phyloP scores from a whole-genome alignment of 53 echinoderm and acorn worm genomes.

The Temnopleurus reevesii region DNA sequence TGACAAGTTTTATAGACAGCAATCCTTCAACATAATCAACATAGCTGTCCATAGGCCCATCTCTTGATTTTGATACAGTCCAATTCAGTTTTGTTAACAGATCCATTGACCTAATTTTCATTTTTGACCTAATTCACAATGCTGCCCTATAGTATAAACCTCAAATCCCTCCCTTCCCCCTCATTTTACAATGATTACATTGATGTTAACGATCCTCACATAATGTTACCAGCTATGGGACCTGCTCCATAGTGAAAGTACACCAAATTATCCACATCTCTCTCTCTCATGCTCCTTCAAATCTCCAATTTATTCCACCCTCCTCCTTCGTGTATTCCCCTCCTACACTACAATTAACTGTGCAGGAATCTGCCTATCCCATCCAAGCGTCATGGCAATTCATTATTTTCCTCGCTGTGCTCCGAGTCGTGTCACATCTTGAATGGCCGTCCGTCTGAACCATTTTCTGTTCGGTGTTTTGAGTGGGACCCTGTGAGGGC shows the following conservation, averaged over 20 bases:
- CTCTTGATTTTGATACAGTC: no score
- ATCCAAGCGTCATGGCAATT: neutral
- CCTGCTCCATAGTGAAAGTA: neutral
- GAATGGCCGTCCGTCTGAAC: conserved; percentile 11
- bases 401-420: conserved; percentile 14
- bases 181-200: neutral
- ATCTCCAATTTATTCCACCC: neutral
- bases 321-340: conserved; percentile 17
- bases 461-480: neutral
- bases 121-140: neutral
- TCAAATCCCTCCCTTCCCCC: neutral
- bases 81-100: no score
- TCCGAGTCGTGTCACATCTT: neutral
- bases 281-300: conserved; percentile 9
- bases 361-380: neutral
- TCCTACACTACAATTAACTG: neutral
- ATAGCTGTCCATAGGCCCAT: no score
- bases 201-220: neutral
- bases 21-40: no score
- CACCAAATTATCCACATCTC: neutral
- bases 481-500: neutral
- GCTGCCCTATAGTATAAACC: neutral
- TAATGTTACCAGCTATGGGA: conserved; percentile 14
- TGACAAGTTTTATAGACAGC: no score
- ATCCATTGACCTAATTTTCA: no score